These are phyloP conservation scores for Petrocephalus sullivani DNA, from an alignment of 2,797 vertebrate species.

Conservation along the genomic window DNA sequence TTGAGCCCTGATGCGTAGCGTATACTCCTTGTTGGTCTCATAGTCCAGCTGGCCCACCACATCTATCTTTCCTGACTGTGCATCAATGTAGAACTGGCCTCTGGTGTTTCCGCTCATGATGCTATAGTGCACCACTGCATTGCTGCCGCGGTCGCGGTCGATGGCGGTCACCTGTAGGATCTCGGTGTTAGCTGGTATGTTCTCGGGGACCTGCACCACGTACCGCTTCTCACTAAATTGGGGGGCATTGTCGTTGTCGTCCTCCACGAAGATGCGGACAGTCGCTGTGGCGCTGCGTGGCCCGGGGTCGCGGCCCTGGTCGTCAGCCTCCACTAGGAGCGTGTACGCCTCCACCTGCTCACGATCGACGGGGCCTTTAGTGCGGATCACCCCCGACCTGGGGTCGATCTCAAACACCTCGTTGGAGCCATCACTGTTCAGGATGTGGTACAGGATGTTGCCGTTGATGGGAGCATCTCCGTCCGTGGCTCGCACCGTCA, in stretches of 20 bases:
- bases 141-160: slow-evolving; percentile 80
- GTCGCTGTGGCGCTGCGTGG: slow-evolving; percentile 82
- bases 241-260: slow-evolving; percentile 88
- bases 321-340: slow-evolving; percentile 80
- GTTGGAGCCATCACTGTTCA: slow-evolving; percentile 63
- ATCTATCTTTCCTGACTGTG: slow-evolving; percentile 85
- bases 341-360: slow-evolving; percentile 78
- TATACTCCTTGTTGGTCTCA: slow-evolving; percentile 87
- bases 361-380: slow-evolving; percentile 79
- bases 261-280: slow-evolving; percentile 80
- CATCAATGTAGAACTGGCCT: slow-evolving; percentile 92
- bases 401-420: slow-evolving; percentile 87
- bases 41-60: slow-evolving; percentile 86
- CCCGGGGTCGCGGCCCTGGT: slow-evolving; percentile 82
- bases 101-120: slow-evolving; percentile 93
- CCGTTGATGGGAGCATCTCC: slow-evolving; percentile 82
- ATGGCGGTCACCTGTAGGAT: slow-evolving; percentile 82
- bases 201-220: slow-evolving; percentile 79
- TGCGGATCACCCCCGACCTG: slow-evolving; percentile 85
- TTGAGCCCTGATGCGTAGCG: slow-evolving; percentile 80
- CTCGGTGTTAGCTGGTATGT: slow-evolving; percentile 69
- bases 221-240: slow-evolving; percentile 94
- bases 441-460: slow-evolving; percentile 82
- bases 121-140: slow-evolving; percentile 88
- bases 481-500: slow-evolving; percentile 88